Conservation (phyloP, 64 coral and sea anemone genomes). For the Orbicella faveolata region DNA sequence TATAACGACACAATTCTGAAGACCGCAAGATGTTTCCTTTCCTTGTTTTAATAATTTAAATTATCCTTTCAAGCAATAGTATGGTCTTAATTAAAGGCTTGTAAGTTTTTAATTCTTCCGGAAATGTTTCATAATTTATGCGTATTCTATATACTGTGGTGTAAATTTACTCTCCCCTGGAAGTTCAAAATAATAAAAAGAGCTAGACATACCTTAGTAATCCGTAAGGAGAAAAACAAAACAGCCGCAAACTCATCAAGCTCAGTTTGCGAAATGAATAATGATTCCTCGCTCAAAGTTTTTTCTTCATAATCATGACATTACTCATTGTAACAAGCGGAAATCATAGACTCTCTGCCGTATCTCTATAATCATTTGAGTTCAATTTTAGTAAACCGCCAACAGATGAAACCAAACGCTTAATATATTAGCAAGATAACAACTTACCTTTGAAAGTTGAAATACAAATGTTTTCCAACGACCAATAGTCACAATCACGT, state of each 20-base stretch:
- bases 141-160: background rate
- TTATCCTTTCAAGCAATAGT: background rate
- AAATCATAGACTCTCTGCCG: background rate
- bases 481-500: background rate
- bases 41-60: background rate
- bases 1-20: background rate
- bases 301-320: background rate
- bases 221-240: background rate
- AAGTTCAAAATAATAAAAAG: background rate
- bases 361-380: background rate
- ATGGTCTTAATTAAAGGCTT: background rate
- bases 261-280: background rate
- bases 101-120: background rate
- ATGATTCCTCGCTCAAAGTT: background rate
- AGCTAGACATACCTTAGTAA: background rate
- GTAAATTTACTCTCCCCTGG: too few relatives aligned
- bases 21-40: background rate
- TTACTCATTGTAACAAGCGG: background rate
- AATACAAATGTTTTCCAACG: background rate
- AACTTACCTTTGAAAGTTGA: background rate
- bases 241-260: background rate
- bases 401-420: background rate
- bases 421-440: background rate
- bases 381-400: background rate
- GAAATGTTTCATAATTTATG: constrained; percentile 7